Evolutionary conservation across 2,797 vertebrate genomes (phyloP).

Genomic region (Phylloscopus collybita): DNA sequence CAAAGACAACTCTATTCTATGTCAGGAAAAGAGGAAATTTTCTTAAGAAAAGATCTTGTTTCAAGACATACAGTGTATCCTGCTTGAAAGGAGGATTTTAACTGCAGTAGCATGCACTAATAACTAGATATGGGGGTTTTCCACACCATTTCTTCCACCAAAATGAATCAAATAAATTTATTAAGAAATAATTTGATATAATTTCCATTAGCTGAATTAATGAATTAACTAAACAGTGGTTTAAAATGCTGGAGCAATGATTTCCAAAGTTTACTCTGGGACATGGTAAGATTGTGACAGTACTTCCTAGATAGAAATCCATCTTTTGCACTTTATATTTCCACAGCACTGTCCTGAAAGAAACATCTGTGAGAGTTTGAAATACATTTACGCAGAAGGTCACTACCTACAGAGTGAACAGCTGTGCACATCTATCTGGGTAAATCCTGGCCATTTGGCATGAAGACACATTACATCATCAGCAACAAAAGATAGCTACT

Average conservation of each 20-base stretch:
- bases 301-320: background rate
- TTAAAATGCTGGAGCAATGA: background rate
- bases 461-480: background rate
- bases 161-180: background rate
- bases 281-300: fast-evolving
- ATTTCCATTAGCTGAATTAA: background rate
- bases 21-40: background rate
- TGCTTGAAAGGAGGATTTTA: background rate
- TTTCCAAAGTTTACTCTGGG: background rate
- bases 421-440: background rate
- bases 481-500: fast-evolving
- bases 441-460: background rate
- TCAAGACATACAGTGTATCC: background rate
- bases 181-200: background rate
- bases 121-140: background rate
- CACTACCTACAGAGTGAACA: background rate
- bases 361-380: background rate
- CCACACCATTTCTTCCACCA: background rate
- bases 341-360: background rate
- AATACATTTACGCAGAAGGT: background rate
- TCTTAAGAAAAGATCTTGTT: background rate
- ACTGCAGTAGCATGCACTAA: background rate
- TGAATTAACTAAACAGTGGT: background rate
- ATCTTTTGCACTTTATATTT: background rate
- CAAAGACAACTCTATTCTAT: background rate